Percentiles rank a stretch among this genome's conserved stretches.
These are phyloP conservation scores for Drepana arcuata DNA, from an alignment of 1,140 invertebrate genomes.

Conservation along the genomic window DNA sequence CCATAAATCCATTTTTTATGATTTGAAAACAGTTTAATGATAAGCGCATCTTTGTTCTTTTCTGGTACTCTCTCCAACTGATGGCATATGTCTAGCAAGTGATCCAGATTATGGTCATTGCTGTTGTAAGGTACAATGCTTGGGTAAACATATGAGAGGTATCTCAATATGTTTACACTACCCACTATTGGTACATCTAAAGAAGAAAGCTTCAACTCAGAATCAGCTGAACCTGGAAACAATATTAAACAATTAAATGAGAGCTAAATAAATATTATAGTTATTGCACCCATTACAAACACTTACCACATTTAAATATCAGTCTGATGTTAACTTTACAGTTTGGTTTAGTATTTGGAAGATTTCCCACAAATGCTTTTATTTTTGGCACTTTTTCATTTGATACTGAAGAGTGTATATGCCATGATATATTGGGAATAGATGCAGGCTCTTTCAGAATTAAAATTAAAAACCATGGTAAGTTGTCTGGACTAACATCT, in stretches of 20 bases:
- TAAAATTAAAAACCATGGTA: constrained; percentile 79
- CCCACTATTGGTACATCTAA: constrained; percentile 59
- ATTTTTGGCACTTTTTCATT: constrained; percentile 43
- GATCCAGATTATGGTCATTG: constrained; percentile 55
- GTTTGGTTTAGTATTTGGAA: constrained; percentile 11
- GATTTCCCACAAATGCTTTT: constrained; percentile 35
- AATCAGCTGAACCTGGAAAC: constrained; percentile 68
- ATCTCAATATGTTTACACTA: constrained; percentile 72
- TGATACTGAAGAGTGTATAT: constrained; percentile 78
- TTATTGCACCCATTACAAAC: too few relatives aligned
- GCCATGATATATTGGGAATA: constrained; percentile 69
- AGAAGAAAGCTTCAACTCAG: constrained; percentile 65
- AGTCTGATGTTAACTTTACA: constrained; percentile 74
- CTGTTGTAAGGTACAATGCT: constrained; percentile 49
- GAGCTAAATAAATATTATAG: neutral
- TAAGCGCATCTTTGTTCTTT: constrained; percentile 37
- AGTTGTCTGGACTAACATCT: constrained; percentile 75
- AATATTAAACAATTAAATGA: constrained; percentile 5
- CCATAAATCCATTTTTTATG: constrained; percentile 40
- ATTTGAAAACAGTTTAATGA: constrained; percentile 37
- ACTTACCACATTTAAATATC: constrained; percentile 85
- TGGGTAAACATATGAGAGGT: constrained; percentile 54
- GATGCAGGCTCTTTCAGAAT: constrained; percentile 69
- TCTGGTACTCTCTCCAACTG: constrained; percentile 53
- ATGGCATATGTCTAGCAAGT: constrained; percentile 76